Conservation (phyloP, 2,113 vertebrate species). For the Copsychus sechellarum region DNA sequence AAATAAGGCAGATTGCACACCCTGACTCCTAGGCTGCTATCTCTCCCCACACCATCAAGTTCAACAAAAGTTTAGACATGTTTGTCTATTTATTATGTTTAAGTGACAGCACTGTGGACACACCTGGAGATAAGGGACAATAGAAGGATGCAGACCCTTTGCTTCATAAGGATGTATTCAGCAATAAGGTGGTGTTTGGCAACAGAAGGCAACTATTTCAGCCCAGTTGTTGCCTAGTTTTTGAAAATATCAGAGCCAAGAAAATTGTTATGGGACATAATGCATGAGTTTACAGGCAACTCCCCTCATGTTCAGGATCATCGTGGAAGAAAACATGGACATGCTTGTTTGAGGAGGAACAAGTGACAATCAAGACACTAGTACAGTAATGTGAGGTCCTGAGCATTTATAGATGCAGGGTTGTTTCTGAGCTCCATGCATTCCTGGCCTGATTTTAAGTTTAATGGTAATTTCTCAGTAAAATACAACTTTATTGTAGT, state of each 20-base stretch:
- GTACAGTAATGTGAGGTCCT: neutral
- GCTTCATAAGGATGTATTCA: neutral
- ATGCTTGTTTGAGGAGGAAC: neutral
- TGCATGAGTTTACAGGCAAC: neutral
- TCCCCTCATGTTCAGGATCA: neutral
- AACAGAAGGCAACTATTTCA: neutral
- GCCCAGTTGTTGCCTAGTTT: neutral
- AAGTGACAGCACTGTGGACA: neutral
- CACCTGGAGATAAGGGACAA: neutral
- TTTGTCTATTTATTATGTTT: fast-evolving
- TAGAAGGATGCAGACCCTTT: neutral
- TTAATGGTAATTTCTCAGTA: neutral
- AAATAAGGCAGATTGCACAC: neutral
- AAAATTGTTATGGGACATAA: neutral
- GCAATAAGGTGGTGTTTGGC: neutral
- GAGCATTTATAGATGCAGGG: neutral
- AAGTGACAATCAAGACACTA: neutral
- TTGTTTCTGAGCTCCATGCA: neutral
- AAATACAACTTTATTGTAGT: neutral
- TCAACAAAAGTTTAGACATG: neutral
- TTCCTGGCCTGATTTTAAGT: neutral
- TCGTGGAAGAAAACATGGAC: neutral
- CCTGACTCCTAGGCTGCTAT: neutral
- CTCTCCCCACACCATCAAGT: neutral
- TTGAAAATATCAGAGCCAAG: neutral